These are phyloP conservation scores for Desoria tigrina DNA, from an alignment of 2,888 invertebrate genomes.

Conservation along the genomic window DNA sequence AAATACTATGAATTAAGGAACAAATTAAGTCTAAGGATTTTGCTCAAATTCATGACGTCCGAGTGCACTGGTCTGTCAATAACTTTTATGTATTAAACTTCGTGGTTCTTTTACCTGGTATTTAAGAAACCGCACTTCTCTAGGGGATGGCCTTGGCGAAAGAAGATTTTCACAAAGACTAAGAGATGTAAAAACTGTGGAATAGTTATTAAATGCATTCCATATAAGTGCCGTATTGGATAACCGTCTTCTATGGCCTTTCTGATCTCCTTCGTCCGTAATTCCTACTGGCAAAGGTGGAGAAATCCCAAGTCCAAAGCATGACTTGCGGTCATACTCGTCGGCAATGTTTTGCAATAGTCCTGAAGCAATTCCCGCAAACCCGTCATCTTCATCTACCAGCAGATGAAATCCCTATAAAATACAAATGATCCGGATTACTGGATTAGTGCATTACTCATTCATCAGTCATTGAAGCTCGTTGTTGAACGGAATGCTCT, in stretches of 20 bases:
- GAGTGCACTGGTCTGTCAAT: no score
- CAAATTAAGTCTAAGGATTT: no score
- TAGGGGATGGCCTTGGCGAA: conserved; percentile 63
- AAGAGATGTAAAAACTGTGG: conserved; percentile 74
- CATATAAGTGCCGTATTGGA: conserved; percentile 54
- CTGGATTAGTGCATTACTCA: no score
- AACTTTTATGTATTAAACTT: not conserved
- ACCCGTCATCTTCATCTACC: conserved; percentile 79
- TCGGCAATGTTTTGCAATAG: conserved; percentile 76
- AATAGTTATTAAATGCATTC: conserved; percentile 61
- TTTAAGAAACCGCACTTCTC: conserved; percentile 69
- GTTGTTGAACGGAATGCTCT: no score
- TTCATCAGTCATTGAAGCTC: no score
- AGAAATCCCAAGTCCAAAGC: conserved; percentile 70
- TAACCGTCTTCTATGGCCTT: conserved; percentile 42
- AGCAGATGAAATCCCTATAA: conserved; percentile 86
- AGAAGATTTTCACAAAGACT: conserved; percentile 63
- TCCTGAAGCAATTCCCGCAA: conserved; percentile 73
- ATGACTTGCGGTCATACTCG: conserved; percentile 75
- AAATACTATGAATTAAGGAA: no score
- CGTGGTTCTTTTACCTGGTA: conserved; percentile 54
- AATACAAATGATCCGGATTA: no score
- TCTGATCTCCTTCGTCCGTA: conserved; percentile 8
- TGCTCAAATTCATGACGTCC: no score
- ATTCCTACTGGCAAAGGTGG: conserved; percentile 57